phyloP scores from a whole-genome alignment of 2,113 vertebrate species.

The Psilopsiagon aymara region DNA sequence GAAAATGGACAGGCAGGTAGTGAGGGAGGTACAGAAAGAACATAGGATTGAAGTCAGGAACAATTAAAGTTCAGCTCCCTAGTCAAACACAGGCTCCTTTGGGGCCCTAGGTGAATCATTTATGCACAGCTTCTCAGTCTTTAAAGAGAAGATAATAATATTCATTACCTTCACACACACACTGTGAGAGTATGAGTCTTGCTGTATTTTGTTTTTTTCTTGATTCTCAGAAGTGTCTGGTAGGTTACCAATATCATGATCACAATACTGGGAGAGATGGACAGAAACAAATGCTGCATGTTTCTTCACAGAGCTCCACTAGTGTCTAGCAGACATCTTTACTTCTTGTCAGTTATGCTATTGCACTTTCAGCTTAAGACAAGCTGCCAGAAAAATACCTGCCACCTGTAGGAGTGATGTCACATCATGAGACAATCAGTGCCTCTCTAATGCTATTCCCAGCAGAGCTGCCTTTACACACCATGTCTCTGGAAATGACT shows the following conservation, averaged over 20 bases:
- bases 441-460: conserved; percentile 7
- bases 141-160: conserved; percentile 52
- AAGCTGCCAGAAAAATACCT: conserved; percentile 31
- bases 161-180: conserved; percentile 23
- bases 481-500: conserved; percentile 20
- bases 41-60: conserved; percentile 49
- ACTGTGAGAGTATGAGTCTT: background rate
- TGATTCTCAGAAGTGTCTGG: conserved; percentile 9
- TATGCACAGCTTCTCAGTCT: conserved; percentile 20
- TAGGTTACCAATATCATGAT: background rate
- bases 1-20: conserved; percentile 56
- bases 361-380: background rate
- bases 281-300: background rate
- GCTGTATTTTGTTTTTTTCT: background rate
- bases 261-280: background rate
- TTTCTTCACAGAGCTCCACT: background rate
- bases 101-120: conserved; percentile 34
- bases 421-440: conserved; percentile 38
- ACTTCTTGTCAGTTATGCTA: background rate
- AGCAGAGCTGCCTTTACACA: conserved; percentile 42
- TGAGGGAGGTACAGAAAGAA: conserved; percentile 51
- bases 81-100: conserved; percentile 43
- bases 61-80: conserved; percentile 64
- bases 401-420: conserved; percentile 47
- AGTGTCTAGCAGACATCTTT: background rate